Conservation (phyloP, 2,797 vertebrate genomes). For the Melanotaenia trifasciata region DNA sequence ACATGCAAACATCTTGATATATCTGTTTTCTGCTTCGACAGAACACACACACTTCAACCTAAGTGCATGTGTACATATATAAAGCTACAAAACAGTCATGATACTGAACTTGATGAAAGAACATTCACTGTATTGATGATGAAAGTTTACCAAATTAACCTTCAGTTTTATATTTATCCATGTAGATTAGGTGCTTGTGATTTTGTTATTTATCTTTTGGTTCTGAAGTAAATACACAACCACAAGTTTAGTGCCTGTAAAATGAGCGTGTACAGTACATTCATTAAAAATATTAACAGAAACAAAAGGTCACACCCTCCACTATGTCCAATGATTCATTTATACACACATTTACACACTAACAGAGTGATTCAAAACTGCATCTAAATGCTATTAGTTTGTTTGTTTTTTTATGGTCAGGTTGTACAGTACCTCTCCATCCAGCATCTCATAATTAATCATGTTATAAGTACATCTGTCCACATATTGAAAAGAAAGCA, state of each 20-base stretch:
- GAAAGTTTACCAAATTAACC: neutral
- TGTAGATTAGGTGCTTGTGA: neutral
- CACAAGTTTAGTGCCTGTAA: too few species aligned
- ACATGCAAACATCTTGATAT: slow-evolving; percentile 25
- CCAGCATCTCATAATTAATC: too few species aligned
- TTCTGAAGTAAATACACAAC: too few species aligned
- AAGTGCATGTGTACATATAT: slow-evolving; percentile 2
- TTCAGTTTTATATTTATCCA: neutral
- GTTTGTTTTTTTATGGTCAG: neutral
- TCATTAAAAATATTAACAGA: too few species aligned
- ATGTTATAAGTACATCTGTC: too few species aligned
- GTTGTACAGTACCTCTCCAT: too few species aligned
- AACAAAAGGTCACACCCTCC: too few species aligned
- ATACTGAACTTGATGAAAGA: neutral
- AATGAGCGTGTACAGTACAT: too few species aligned
- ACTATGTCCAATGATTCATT: too few species aligned
- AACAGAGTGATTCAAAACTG: neutral
- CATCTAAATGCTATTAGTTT: neutral
- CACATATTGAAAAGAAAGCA: too few species aligned
- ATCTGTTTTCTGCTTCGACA: slow-evolving; percentile 19
- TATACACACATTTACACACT: too few species aligned
- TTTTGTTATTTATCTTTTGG: neutral
- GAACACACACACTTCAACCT: slow-evolving; percentile 14
- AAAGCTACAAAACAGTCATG: slow-evolving; percentile 1
- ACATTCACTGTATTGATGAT: neutral